phyloP scores from a whole-genome alignment of 1,140 invertebrate genomes.

The Eriocheir sinensis region DNA sequence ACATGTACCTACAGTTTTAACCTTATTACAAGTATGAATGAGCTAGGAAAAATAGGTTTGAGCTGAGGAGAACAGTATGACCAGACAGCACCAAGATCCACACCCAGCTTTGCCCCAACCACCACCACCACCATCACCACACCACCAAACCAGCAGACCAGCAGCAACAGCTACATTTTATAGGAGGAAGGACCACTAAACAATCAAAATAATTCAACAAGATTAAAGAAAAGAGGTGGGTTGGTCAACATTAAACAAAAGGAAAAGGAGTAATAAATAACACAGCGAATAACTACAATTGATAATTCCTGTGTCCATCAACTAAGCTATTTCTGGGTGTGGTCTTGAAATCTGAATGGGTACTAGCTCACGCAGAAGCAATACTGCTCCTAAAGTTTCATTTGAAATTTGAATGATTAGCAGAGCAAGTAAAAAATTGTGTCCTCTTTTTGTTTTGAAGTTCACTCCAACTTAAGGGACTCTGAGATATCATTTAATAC shows the following conservation, averaged over 20 bases:
- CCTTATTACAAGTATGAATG: slow-evolving; percentile 64
- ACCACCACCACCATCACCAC: not conserved
- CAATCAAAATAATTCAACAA: not conserved
- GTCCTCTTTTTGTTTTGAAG: too few relatives aligned
- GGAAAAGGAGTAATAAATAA: not conserved
- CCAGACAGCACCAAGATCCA: slow-evolving; percentile 50
- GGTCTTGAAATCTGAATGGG: too few relatives aligned
- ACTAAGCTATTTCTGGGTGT: too few relatives aligned
- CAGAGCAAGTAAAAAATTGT: too few relatives aligned
- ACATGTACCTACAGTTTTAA: slow-evolving; percentile 29
- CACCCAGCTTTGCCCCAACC: not conserved
- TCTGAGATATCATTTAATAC: too few relatives aligned
- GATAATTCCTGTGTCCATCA: too few relatives aligned
- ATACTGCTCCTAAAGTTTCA: too few relatives aligned
- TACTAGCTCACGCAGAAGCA: too few relatives aligned
- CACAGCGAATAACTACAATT: too few relatives aligned
- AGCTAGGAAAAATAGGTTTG: slow-evolving; percentile 71
- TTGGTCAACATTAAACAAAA: not conserved
- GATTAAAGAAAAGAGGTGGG: not conserved
- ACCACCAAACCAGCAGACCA: not conserved
- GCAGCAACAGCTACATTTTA: not conserved
- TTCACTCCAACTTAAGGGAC: too few relatives aligned
- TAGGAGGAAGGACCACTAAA: not conserved
- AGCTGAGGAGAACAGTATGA: slow-evolving; percentile 52
- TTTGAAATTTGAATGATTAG: too few relatives aligned